Conservation (phyloP, 2,797 vertebrate species). For the Darevskia nairensis region DNA sequence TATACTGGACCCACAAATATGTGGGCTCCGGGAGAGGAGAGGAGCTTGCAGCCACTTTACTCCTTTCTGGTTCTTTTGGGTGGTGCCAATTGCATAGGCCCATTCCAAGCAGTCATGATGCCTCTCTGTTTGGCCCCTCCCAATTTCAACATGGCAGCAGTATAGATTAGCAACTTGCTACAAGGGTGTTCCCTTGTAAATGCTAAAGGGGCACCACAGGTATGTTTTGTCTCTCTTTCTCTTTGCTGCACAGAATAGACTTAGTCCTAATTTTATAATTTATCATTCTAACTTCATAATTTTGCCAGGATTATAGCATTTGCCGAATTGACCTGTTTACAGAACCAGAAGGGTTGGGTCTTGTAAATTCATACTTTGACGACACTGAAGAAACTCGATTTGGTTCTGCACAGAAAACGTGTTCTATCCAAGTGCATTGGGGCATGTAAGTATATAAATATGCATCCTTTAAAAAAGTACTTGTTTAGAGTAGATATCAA, state of each 20-base stretch:
- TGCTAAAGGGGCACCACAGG: not conserved
- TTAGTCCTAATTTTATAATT: not conserved
- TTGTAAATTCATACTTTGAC: conserved; percentile 85
- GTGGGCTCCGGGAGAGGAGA: too few species aligned
- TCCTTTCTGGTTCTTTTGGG: not conserved
- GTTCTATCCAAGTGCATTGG: conserved; percentile 93
- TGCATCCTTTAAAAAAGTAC: conserved; percentile 39
- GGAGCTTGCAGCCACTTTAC: too few species aligned
- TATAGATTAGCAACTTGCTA: not conserved
- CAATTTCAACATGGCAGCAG: not conserved
- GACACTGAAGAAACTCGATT: conserved; percentile 85
- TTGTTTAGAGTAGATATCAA: conserved; percentile 1
- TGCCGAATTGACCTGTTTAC: conserved; percentile 91
- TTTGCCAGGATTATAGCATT: conserved; percentile 89
- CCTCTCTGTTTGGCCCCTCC: not conserved
- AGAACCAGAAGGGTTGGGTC: conserved; percentile 89
- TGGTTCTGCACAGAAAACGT: conserved; percentile 86
- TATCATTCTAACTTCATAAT: conserved; percentile 19
- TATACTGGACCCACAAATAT: too few species aligned
- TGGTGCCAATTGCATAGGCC: not conserved
- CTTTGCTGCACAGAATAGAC: not conserved
- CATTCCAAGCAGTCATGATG: not conserved
- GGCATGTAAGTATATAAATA: conserved; percentile 88
- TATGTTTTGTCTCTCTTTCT: not conserved
- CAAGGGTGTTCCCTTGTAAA: not conserved